Evolutionary conservation across 2,113 vertebrate species (phyloP), one percentile per base, ranked within the genome.

Genomic region (Cyprinus carpio): DNA sequence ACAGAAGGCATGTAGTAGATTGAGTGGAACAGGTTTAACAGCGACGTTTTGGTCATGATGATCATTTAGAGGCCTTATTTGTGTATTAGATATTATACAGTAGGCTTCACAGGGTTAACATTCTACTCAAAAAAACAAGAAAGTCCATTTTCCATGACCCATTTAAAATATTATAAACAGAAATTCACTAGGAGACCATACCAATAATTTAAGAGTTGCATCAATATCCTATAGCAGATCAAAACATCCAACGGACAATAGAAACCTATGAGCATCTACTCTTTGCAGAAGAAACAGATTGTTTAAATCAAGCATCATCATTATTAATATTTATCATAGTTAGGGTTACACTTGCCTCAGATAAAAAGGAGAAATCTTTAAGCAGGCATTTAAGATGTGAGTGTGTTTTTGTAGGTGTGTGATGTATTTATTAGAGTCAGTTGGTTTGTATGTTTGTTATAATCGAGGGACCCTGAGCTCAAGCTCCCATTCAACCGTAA

Each of bases 401-500:
- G 37, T 74, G 54, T 65, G 12, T 16, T 67, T 67, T 29, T 67
- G 64, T 67, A 31, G 64, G 29, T 82, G 62, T 60, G 29, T 75
- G 10, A 67, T 71, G 82, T 81, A 49, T 65, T 46, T 56, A 65
- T 58, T 65, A 83, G 40, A 65, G 34, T 74, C 51, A 67, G 77
- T 46, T 78, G 34, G 62, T 69, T 16, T n/a, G 4, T 65, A 37
- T 13, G 62, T 64, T 27, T 78, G 75, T 82, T 60, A 71, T 85
- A 79, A 85, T 72, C 34, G 51, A 56, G 65, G 31, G 15, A 67
- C 82, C 80, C 31, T 31, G 43, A 49, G 56, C 72, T 83, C 40
- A 84, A 51, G n/a, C 27, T 82, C 58, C 43, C 77, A 79, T 80
- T 86, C 65, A 75, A 64, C 4, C 29, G 13, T 84, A 87, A 83